Evolutionary conservation across 2,888 invertebrate species (phyloP).

Genomic region (Agrochola lychnidis): DNA sequence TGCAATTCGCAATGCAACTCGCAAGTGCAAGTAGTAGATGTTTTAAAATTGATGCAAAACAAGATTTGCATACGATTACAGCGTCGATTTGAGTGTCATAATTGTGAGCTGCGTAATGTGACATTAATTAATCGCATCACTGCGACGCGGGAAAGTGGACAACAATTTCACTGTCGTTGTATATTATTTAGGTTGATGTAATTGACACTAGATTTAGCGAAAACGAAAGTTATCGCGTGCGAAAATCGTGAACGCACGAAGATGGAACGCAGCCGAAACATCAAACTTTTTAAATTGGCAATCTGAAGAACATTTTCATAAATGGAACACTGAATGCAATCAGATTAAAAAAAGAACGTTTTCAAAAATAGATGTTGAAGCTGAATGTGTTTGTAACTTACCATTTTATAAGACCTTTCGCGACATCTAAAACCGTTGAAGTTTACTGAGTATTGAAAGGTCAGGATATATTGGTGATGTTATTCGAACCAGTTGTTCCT

Average conservation of each 20-base stretch:
- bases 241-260: slow-evolving; percentile 46
- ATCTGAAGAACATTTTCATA: slow-evolving; percentile 42
- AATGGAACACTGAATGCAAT: slow-evolving; percentile 67
- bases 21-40: slow-evolving; percentile 17
- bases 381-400: slow-evolving; percentile 59
- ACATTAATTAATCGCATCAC: slow-evolving; percentile 65
- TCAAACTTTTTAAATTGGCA: slow-evolving; percentile 29
- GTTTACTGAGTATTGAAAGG: slow-evolving; percentile 47
- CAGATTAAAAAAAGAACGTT: slow-evolving; percentile 67
- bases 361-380: slow-evolving; percentile 75
- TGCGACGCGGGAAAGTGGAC: slow-evolving; percentile 68
- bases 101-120: slow-evolving; percentile 50
- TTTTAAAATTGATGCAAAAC: slow-evolving; percentile 31
- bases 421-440: slow-evolving; percentile 19
- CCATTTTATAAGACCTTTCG: slow-evolving; percentile 62
- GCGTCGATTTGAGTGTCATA: slow-evolving; percentile 39
- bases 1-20: slow-evolving; percentile 13
- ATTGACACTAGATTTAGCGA: slow-evolving; percentile 40
- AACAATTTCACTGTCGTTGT: slow-evolving; percentile 66
- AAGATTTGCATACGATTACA: slow-evolving; percentile 52
- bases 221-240: slow-evolving; percentile 60
- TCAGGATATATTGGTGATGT: slow-evolving; percentile 70
- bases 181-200: slow-evolving; percentile 59
- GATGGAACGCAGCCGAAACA: slow-evolving; percentile 42
- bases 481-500: slow-evolving; percentile 75